Evolutionary conservation across 2,888 invertebrate genomes (phyloP), one percentile per base, ranked within the genome.

Genomic region (Sepiola atlantica): DNA sequence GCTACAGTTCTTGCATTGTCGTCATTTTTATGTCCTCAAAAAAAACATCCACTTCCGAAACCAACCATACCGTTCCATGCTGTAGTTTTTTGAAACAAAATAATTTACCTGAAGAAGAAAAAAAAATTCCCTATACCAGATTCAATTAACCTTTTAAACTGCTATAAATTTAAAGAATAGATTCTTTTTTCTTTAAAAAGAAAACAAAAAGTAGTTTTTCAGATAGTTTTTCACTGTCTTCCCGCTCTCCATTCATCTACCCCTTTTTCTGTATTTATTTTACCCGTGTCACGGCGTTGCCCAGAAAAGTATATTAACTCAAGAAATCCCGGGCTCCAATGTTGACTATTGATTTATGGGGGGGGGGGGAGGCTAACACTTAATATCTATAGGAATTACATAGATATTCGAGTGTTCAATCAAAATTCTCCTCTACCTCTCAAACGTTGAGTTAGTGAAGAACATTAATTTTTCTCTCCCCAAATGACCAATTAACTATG

Each of bases 121-220:
- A 77, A 77, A 77, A 57, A 57, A 57, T 0, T 3, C 0, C 77
- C n/a, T n/a, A 77, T 28, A 77, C 77, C 14, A 77, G n/a, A 77
- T 77, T 77, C 77, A 77, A 77, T 77, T 77, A 77, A 77, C 77
- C 77, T 77, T n/a, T n/a, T 77, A n/a, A n/a, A 12, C n/a, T 77
- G n/a, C 77, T n/a, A 77, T 77, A 77, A 77, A 77, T n/a, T 77
- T 77, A 77, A 77, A 77, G n/a, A n/a, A 77, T n/a, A 14, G 10
- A 77, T n/a, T 77, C 77, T 77, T 77, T 18, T 77, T 77, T n/a
- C n/a, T 77, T 77, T 77, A n/a, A n/a, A 8, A 45, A 45, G 45
- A 45, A 45, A 45, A 8, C 8, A 45, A 45, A 77, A 77, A 77
- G n/a, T n/a, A 16, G n/a, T n/a, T 77, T n/a, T 4, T n/a, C 28